Evolutionary conservation across 2,888 invertebrate genomes (phyloP).

Genomic region (Drosophila borealis): DNA sequence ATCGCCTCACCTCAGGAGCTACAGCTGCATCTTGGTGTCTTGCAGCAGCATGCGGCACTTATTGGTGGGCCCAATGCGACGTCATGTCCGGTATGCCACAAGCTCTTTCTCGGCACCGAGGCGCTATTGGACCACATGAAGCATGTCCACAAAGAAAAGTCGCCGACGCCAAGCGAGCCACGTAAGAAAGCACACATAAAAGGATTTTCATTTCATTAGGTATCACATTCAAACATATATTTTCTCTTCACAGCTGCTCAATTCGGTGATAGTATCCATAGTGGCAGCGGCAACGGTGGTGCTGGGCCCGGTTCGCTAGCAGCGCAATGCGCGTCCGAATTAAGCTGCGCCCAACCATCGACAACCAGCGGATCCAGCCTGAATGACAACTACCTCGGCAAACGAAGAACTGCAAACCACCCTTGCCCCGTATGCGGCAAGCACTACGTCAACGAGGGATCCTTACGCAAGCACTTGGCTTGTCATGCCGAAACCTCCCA

Average conservation of each 20-base stretch:
- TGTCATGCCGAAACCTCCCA: constrained; percentile 96
- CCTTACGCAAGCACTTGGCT: constrained; percentile 95
- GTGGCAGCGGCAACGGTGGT: constrained; percentile 22
- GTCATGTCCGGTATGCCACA: constrained; percentile 97
- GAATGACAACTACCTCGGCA: constrained; percentile 94
- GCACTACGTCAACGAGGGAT: constrained; percentile 97
- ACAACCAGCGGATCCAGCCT: constrained; percentile 70
- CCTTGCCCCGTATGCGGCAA: constrained; percentile 98
- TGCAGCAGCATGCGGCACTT: constrained; percentile 97
- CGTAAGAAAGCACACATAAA: constrained; percentile 40
- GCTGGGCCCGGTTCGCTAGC: constrained; percentile 29
- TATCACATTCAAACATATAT: background rate
- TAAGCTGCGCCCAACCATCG: constrained; percentile 74
- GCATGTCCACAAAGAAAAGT: constrained; percentile 96
- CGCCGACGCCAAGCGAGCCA: constrained; percentile 42
- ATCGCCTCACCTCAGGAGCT: constrained; percentile 87
- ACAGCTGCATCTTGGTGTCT: constrained; percentile 96
- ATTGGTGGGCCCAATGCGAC: constrained; percentile 96
- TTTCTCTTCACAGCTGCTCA: constrained; percentile 36
- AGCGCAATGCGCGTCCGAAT: constrained; percentile 64
- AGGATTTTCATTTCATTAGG: background rate
- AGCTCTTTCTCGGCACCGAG: constrained; percentile 96
- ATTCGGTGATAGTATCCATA: constrained; percentile 49
- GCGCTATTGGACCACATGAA: constrained; percentile 98
- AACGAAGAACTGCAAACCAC: constrained; percentile 96